phyloP scores from a whole-genome alignment of 1,140 invertebrate species.

The Phenacoccus solenopsis region DNA sequence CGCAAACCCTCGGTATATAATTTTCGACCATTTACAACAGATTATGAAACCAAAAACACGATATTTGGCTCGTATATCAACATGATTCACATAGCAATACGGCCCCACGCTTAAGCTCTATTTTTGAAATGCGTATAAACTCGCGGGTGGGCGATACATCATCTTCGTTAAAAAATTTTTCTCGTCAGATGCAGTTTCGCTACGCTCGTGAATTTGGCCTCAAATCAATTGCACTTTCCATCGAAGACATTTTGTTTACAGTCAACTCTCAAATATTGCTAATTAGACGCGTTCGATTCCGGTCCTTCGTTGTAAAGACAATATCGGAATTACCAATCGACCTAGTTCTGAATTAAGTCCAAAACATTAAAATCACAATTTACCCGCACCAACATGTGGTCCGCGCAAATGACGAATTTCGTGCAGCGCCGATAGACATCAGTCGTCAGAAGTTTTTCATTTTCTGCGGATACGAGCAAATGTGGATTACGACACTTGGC shows the following conservation, averaged over 20 bases:
- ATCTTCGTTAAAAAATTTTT: background rate
- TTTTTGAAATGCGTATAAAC: conserved; percentile 2
- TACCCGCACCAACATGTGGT: too few relatives aligned
- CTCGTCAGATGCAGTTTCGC: too few relatives aligned
- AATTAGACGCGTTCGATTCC: too few relatives aligned
- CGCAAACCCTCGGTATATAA: background rate
- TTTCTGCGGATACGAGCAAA: background rate
- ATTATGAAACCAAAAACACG: background rate
- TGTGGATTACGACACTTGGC: background rate
- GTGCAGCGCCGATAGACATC: background rate
- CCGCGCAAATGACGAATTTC: background rate
- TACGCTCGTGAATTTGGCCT: background rate
- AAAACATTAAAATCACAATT: too few relatives aligned
- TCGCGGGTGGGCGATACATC: background rate
- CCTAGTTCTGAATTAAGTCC: background rate
- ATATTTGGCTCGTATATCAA: background rate
- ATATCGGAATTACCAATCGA: too few relatives aligned
- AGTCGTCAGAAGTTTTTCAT: background rate
- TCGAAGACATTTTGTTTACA: too few relatives aligned
- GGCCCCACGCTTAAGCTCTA: background rate
- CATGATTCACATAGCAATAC: background rate
- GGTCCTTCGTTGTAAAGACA: too few relatives aligned
- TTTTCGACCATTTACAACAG: too few relatives aligned
- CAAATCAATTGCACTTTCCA: too few relatives aligned
- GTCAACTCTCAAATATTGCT: too few relatives aligned